Percentiles rank a stretch among this genome's conserved stretches.
phyloP scores from a whole-genome alignment of 2,113 vertebrate species.

The Anarrhichthys ocellatus region DNA sequence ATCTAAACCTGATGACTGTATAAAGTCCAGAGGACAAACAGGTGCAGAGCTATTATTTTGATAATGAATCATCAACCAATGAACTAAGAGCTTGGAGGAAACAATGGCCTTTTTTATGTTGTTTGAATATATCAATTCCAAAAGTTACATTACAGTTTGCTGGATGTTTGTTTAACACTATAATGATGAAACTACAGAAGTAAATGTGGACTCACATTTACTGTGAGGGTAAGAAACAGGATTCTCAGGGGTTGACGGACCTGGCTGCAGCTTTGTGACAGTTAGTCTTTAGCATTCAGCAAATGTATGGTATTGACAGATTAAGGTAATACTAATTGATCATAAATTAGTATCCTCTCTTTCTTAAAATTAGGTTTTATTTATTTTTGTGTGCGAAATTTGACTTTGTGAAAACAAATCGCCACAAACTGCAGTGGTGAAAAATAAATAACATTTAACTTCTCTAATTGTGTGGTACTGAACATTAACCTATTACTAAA shows the following conservation, averaged over 20 bases:
- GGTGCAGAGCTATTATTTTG: not conserved
- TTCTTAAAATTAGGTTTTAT: not conserved
- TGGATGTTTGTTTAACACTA: not conserved
- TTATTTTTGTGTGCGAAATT: not conserved
- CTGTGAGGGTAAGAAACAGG: conserved; percentile 15
- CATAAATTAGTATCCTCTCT: not conserved
- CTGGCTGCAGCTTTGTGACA: not conserved
- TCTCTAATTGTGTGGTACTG: not conserved
- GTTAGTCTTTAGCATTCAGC: not conserved
- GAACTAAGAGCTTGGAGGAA: not conserved
- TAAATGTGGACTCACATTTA: not conserved
- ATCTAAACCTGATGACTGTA: conserved; percentile 2
- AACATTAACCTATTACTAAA: not conserved
- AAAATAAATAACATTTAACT: not conserved
- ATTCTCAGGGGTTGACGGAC: conserved; percentile 1
- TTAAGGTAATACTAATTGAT: not conserved
- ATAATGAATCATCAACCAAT: not conserved
- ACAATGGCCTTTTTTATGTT: not conserved
- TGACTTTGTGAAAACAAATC: not conserved
- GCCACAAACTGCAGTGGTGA: not conserved
- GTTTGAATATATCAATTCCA: not conserved
- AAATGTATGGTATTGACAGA: not conserved
- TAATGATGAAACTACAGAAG: not conserved
- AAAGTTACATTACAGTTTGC: not conserved
- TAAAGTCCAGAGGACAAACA: conserved; percentile 3